Evolutionary conservation across 2,113 vertebrate species (phyloP).

Genomic region (Arothron firmamentum): DNA sequence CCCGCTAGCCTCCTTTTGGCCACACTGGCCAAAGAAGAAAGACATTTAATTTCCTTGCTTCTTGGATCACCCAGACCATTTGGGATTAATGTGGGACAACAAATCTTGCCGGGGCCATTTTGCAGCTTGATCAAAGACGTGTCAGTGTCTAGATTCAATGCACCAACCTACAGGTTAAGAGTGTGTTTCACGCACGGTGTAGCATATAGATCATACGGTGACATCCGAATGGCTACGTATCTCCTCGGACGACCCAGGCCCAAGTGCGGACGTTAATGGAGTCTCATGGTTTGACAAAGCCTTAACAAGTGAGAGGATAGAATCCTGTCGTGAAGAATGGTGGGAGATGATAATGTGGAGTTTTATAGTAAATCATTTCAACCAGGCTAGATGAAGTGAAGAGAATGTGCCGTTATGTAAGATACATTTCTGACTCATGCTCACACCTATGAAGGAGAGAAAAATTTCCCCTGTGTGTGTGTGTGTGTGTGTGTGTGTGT

Average conservation of each 20-base stretch:
- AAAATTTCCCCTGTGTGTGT: background rate
- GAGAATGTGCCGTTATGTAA: background rate
- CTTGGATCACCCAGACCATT: conserved; percentile 27
- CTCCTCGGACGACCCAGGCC: conserved; percentile 31
- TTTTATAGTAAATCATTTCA: conserved; percentile 5
- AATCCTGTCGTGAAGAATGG: conserved; percentile 12
- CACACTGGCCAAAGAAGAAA: conserved; percentile 16
- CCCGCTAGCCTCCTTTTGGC: conserved; percentile 31
- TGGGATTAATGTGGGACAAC: conserved; percentile 52
- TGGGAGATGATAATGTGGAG: conserved; percentile 21
- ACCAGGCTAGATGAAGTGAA: background rate
- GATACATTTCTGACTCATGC: background rate
- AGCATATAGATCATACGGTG: conserved; percentile 49
- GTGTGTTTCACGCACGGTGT: conserved; percentile 30
- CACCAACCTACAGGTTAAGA: conserved; percentile 54
- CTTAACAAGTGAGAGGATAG: conserved; percentile 20
- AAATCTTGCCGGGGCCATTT: conserved; percentile 42
- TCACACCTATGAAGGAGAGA: conserved; percentile 1
- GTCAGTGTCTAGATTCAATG: conserved; percentile 46
- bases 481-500: no score
- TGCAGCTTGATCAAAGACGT: conserved; percentile 60
- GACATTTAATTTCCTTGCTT: background rate
- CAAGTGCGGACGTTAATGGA: conserved; percentile 28
- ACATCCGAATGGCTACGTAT: conserved; percentile 36
- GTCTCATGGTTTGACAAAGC: conserved; percentile 30